Evolutionary conservation across 2,797 vertebrate species (phyloP), one percentile per base, ranked within the genome.

Genomic region (Crocidura indochinensis): DNA sequence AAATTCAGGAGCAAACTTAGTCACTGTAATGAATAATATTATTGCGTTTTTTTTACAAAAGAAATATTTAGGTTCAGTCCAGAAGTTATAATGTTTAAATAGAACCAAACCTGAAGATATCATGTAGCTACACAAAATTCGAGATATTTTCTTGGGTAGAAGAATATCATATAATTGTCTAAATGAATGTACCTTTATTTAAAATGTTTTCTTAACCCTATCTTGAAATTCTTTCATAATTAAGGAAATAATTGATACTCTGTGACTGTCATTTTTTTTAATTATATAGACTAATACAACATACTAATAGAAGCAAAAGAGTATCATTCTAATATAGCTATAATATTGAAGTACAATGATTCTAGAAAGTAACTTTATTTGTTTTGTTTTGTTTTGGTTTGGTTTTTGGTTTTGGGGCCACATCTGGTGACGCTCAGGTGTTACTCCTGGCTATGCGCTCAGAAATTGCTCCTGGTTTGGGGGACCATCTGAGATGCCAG

Each of bases 211-310:
- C 90, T 83, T 69, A 85, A 38, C 38, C 38, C 38, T 56, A 69
- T 0, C 6, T 38, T 44, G 49, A 88, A 47, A 68, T 1, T 2
- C 24, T 56, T 2, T 56, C 24, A 74, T 6, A 78, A 88, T 78
- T 74, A 10, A 82, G 67, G 7, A 31, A 84, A 53, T 56, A 71
- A 29, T 24, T 14, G 1, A 11, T 22, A 22, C 14, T 60, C 38
- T 12, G 44, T 90, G 22, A 6, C 17, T 68, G 0, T 38, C 72
- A 53, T 29, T 12, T 62, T 12, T 62, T 76, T 69, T 56, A 27
- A 67, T 81, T 85, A 22, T n/a, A 83, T 92, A 65, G 12, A 29
- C 20, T 78, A 69, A 74, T 67, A 38, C 27, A 49, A 69, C 38
- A 24, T 69, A 14, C 67, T 60, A 47, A 9, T 75, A 82, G 14